Conservation (phyloP, 2,888 invertebrate genomes). For the Chalcosyrphus nemorum region DNA sequence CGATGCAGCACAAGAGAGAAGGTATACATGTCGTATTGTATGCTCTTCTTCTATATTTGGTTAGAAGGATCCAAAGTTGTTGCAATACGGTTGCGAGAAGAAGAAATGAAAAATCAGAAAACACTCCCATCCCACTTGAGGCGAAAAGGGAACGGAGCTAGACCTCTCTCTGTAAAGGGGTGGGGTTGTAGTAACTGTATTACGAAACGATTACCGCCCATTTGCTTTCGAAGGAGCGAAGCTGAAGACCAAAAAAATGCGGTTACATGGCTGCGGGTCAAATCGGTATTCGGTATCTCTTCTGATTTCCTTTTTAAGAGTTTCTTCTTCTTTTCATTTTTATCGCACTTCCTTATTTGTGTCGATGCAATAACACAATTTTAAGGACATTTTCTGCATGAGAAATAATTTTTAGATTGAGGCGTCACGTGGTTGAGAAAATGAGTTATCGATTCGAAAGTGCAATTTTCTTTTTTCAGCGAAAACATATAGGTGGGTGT, state of each 20-base stretch:
- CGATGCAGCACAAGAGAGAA: background rate
- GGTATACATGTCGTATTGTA: background rate
- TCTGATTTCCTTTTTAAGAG: slow-evolving; percentile 11
- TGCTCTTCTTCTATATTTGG: slow-evolving; percentile 37
- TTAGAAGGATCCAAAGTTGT: slow-evolving; percentile 43
- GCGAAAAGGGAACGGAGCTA: background rate
- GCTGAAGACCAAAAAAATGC: slow-evolving; percentile 32
- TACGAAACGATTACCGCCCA: slow-evolving; percentile 68
- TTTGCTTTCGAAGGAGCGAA: background rate
- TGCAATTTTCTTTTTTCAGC: no score
- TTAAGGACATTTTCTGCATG: slow-evolving; percentile 64
- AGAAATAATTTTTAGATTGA: slow-evolving; percentile 41
- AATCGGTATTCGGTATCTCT: slow-evolving; percentile 33
- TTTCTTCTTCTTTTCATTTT: slow-evolving; percentile 5
- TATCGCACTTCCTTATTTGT: slow-evolving; percentile 55
- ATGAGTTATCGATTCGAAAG: slow-evolving; percentile 62
- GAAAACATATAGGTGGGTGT: no score
- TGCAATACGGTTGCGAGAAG: slow-evolving; percentile 15
- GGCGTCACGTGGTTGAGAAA: slow-evolving; percentile 35
- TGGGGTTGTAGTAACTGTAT: slow-evolving; percentile 63
- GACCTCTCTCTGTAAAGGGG: slow-evolving; percentile 5
- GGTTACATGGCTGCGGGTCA: slow-evolving; percentile 69
- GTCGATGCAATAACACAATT: slow-evolving; percentile 68
- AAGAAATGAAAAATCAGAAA: slow-evolving; percentile 1
- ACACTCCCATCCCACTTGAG: slow-evolving; percentile 46